phyloP scores from a whole-genome alignment of 1,140 invertebrate genomes.

The Rhyzopertha dominica region DNA sequence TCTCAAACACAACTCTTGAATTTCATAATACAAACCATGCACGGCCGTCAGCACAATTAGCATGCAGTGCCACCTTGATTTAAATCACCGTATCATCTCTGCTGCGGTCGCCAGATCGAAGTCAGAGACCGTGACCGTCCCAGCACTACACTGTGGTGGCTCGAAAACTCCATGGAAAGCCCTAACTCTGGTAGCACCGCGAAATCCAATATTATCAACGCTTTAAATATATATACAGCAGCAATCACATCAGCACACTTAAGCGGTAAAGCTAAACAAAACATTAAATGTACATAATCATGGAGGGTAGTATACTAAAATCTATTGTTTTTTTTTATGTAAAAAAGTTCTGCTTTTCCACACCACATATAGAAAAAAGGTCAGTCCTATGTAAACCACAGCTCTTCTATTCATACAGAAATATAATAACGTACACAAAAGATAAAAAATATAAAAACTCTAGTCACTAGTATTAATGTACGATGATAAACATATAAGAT shows the following conservation, averaged over 20 bases:
- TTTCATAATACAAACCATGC: no score
- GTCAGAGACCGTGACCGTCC: no score
- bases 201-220: constrained; percentile 31
- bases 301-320: constrained; percentile 17
- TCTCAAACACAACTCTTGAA: no score
- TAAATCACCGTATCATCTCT: no score
- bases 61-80: no score
- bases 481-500: constrained; percentile 24
- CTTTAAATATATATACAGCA: constrained; percentile 36
- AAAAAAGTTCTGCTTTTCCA: constrained; percentile 15
- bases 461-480: constrained; percentile 31
- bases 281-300: constrained; percentile 28
- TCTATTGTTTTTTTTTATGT: constrained; percentile 20
- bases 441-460: constrained; percentile 33
- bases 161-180: no score
- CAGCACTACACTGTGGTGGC: no score
- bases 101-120: no score
- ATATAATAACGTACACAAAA: constrained; percentile 16
- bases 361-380: constrained; percentile 1
- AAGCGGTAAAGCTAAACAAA: constrained; percentile 37
- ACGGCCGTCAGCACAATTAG: no score
- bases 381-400: constrained; percentile 28
- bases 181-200: no score
- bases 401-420: constrained; percentile 26
- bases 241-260: constrained; percentile 43